Evolutionary conservation across 1,140 invertebrate genomes (phyloP).

Genomic region (Caenorhabditis tropicalis): DNA sequence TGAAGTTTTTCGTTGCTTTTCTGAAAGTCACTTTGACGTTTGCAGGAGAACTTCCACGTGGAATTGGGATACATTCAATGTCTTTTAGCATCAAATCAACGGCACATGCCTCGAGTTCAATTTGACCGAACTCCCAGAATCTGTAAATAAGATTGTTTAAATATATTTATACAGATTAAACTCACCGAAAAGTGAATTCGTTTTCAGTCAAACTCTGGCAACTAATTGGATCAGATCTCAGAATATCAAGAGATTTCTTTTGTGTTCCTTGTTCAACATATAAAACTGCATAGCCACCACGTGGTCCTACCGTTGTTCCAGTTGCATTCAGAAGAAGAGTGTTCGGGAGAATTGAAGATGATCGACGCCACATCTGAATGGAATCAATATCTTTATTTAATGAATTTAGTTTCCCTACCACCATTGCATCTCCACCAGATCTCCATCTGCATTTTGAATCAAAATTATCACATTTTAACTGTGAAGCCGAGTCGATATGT

Average conservation of each 20-base stretch:
- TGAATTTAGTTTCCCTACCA: conserved; percentile 38
- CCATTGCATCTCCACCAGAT: conserved; percentile 60
- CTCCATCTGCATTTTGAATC: conserved; percentile 67
- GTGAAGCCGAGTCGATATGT: conserved; percentile 59
- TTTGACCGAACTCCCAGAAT: conserved; percentile 66
- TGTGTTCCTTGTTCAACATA: conserved; percentile 66
- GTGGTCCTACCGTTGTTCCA: conserved; percentile 66
- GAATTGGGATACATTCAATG: conserved; percentile 65
- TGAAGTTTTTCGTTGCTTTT: conserved; percentile 57
- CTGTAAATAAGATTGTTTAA: conserved; percentile 56
- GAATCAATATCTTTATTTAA: too few relatives aligned
- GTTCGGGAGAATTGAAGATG: conserved; percentile 53
- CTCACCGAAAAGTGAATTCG: conserved; percentile 53
- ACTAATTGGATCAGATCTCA: conserved; percentile 64
- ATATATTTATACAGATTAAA: background rate
- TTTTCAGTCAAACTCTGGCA: conserved; percentile 60
- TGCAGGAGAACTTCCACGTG: conserved; percentile 64
- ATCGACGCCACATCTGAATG: conserved; percentile 62
- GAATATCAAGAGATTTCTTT: conserved; percentile 32
- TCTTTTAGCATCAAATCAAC: conserved; percentile 63
- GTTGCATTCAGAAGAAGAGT: conserved; percentile 66
- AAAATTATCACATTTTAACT: conserved; percentile 66
- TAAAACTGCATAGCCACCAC: conserved; percentile 64
- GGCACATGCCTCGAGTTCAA: conserved; percentile 63
- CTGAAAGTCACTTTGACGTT: conserved; percentile 63